These are phyloP conservation scores for Palythoa grandis DNA, from an alignment of 92 coral and sea anemone genomes.

Conservation along the genomic window DNA sequence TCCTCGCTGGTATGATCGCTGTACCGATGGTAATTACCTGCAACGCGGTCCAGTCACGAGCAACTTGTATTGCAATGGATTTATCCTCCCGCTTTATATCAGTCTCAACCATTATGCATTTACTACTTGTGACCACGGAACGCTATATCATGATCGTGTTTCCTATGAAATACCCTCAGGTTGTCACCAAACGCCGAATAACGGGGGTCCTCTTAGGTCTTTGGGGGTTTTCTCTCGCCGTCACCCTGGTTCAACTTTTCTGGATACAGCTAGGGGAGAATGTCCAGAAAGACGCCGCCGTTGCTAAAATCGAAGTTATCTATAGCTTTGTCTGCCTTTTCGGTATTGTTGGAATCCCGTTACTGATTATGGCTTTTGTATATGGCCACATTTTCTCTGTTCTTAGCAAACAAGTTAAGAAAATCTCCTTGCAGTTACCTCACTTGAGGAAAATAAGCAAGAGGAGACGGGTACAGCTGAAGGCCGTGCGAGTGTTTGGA, in stretches of 20 bases:
- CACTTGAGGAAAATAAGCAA: constrained; percentile 46
- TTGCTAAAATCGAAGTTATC: constrained; percentile 48
- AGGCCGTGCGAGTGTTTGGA: constrained; percentile 74
- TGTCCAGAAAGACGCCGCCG: constrained; percentile 6
- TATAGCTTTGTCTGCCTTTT: constrained; percentile 66
- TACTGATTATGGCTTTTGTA: constrained; percentile 48
- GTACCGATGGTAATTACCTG: constrained; percentile 68
- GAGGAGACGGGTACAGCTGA: constrained; percentile 61
- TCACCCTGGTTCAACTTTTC: constrained; percentile 56
- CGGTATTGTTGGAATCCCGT: constrained; percentile 58
- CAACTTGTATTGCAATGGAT: constrained; percentile 67
- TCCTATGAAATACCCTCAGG: constrained; percentile 66
- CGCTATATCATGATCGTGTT: constrained; percentile 75
- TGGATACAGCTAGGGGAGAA: constrained; percentile 57
- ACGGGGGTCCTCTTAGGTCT: constrained; percentile 27
- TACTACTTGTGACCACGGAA: constrained; percentile 69
- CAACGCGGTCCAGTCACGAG: constrained; percentile 10
- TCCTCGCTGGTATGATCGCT: constrained; percentile 60
- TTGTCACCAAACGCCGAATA: constrained; percentile 50
- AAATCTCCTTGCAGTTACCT: constrained; percentile 59
- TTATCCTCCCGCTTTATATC: constrained; percentile 75
- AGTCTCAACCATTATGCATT: constrained; percentile 67
- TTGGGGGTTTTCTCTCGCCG: constrained; percentile 65
- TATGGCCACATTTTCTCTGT: constrained; percentile 64
- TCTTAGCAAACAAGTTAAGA: constrained; percentile 60